These are phyloP conservation scores for Lutjanus campechanus DNA, from an alignment of 2,797 vertebrate genomes.

Conservation along the genomic window DNA sequence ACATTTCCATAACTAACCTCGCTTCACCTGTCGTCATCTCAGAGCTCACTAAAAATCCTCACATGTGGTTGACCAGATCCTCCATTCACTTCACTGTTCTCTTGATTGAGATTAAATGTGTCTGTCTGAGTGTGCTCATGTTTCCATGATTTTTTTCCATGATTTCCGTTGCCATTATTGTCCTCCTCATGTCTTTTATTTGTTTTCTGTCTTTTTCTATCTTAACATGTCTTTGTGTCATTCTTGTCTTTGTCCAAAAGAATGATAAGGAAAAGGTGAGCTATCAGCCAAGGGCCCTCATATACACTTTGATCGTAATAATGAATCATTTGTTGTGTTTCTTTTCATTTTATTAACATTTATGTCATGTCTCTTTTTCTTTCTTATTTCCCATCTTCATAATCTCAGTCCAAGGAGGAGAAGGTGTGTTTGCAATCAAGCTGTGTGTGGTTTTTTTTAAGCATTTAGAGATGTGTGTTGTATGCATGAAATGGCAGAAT, in stretches of 20 bases:
- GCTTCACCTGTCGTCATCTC: conserved; percentile 42
- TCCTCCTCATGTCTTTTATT: neutral
- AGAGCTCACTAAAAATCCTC: conserved; percentile 5
- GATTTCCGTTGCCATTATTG: neutral
- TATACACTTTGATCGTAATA: fast-evolving
- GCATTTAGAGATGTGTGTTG: neutral
- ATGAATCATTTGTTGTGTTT: neutral
- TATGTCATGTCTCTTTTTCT: conserved; percentile 20
- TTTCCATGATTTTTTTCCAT: neutral
- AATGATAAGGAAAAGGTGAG: conserved; percentile 78
- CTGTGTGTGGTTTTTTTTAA: neutral
- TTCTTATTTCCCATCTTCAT: neutral
- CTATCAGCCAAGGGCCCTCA: neutral
- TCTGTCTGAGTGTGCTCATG: neutral
- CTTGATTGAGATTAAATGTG: neutral
- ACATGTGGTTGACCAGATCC: neutral
- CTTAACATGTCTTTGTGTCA: conserved; percentile 30
- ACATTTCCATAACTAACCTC: conserved; percentile 21
- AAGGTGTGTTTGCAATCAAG: conserved; percentile 73
- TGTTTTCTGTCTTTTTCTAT: conserved; percentile 10
- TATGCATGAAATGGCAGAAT: neutral
- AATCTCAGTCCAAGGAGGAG: conserved; percentile 69
- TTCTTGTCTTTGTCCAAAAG: conserved; percentile 51
- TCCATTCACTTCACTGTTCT: neutral
- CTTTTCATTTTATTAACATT: conserved; percentile 8